Conservation (phyloP, 2,888 invertebrate species). For the Drosophila nigritarsus region DNA sequence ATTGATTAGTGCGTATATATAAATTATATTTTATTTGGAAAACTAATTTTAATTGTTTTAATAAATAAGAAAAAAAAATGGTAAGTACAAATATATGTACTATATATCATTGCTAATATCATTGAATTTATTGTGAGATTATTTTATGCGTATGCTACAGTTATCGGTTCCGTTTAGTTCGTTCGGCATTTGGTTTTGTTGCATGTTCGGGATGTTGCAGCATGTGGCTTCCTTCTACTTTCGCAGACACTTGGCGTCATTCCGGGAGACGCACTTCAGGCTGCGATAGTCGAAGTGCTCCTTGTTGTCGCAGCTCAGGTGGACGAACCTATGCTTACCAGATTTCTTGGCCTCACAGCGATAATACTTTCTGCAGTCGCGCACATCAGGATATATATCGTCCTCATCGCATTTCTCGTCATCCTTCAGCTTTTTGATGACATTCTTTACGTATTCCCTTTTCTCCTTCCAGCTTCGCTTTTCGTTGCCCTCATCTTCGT, state of each 20-base stretch:
- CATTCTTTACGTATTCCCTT: conserved; percentile 64
- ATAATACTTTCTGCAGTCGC: conserved; percentile 77
- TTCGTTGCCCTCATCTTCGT: conserved; percentile 46
- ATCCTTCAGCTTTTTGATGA: conserved; percentile 69
- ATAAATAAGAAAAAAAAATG: conserved; percentile 48
- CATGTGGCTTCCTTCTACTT: conserved; percentile 35
- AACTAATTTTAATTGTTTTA: conserved; percentile 44
- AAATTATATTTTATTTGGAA: conserved; percentile 45
- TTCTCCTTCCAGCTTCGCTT: conserved; percentile 62
- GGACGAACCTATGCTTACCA: conserved; percentile 66
- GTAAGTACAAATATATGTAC: conserved; percentile 16
- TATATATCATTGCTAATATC: conserved; percentile 66
- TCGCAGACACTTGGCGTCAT: conserved; percentile 61
- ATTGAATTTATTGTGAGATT: conserved; percentile 56
- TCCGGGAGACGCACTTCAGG: conserved; percentile 61
- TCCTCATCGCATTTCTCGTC: conserved; percentile 71
- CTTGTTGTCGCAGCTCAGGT: conserved; percentile 70
- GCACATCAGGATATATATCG: conserved; percentile 73
- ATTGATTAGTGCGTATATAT: conserved; percentile 41
- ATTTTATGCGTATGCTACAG: conserved; percentile 35
- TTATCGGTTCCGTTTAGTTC: conserved; percentile 22
- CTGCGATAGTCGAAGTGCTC: conserved; percentile 71
- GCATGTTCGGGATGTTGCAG: background rate
- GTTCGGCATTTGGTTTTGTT: conserved; percentile 3
- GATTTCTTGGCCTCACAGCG: conserved; percentile 75